Base-by-base conservation (phyloP, 35 echinoderm and acorn worm species). In the Lytechinus pictus region DNA sequence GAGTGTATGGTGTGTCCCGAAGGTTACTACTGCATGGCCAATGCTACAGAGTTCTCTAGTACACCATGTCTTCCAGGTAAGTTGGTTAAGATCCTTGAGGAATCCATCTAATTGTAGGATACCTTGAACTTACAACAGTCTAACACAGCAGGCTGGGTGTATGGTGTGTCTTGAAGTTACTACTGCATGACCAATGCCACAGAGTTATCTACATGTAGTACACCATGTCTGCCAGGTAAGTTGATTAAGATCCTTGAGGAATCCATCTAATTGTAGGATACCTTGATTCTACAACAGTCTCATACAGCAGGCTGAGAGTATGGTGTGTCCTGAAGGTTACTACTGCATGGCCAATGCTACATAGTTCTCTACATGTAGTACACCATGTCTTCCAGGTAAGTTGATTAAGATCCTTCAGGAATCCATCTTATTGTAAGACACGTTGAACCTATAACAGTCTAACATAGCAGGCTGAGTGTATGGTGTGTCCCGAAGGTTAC, bases 11-110 rank as follows among this genome's bases (percentile, higher is more conserved):
- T 91, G 33, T 99, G 98, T 86, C 94, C 95, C 28, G 97, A 61
- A 14, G 97, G 98, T 12, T 99, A 98, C 92, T 99, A 99, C 96
- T 99, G 98, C 95, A 54, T 95, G 96, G 86, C 91, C 10, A 96
- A 97, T 72, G 89, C 98, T 6, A 97, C 98, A 29, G 96, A 96
- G 79, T 99, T 96, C 92, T 94, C 87, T 4, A 97, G 95, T 94
- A 97, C 90, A 71, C 87, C 87, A 27, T 99, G 98, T 93, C 97
- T 96, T 27, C 52, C 92, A 95, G 98, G 98, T 99, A 95, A 95
- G 92, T 89, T 24, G 14, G 61, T 24, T 9, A 11, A 58, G 56
- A 58, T 44, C 56, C 56, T 58, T 58, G 6, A 58, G 56, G 9
- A 58, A 58, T 58, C 9, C 56, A 44, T 44, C 33, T 1, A 1